Evolutionary conservation across 2,888 invertebrate genomes (phyloP).

Genomic region (Bembecia ichneumoniformis): DNA sequence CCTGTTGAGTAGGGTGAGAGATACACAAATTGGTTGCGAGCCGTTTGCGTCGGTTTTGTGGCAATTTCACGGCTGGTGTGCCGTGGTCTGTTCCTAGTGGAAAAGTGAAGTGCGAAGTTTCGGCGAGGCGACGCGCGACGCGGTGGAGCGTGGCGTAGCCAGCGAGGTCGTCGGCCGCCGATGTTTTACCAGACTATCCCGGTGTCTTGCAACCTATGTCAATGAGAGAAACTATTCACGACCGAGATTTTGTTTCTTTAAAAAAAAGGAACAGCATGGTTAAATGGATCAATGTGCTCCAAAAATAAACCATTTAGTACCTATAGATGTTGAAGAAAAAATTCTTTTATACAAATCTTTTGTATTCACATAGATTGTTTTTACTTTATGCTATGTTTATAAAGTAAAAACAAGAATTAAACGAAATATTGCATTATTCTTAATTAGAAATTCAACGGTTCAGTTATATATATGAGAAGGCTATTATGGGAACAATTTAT

Average conservation of each 20-base stretch:
- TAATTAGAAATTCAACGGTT: too few relatives aligned
- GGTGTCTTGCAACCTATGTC: neutral
- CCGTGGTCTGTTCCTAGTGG: constrained; percentile 54
- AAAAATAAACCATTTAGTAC: neutral
- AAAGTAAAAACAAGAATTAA: too few relatives aligned
- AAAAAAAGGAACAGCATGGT: neutral
- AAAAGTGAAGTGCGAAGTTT: constrained; percentile 71
- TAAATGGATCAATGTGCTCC: neutral
- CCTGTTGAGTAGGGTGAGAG: neutral
- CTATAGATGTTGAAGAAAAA: neutral
- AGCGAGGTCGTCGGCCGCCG: constrained; percentile 19
- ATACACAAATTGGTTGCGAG: neutral
- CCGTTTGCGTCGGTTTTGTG: constrained; percentile 54
- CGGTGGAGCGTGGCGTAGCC: constrained; percentile 37
- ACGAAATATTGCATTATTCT: too few relatives aligned
- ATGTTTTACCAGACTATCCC: neutral
- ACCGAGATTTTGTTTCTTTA: neutral
- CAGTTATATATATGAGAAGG: too few relatives aligned
- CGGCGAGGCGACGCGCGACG: constrained; percentile 47
- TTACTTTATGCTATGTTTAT: too few relatives aligned
- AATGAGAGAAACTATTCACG: neutral
- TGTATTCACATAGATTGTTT: too few relatives aligned
- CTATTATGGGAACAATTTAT: too few relatives aligned
- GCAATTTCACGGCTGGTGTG: constrained; percentile 64
- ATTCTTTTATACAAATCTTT: too few relatives aligned